These are phyloP conservation scores for Philypnodon macrostomus DNA, from an alignment of 2,797 vertebrate genomes.

Conservation along the genomic window DNA sequence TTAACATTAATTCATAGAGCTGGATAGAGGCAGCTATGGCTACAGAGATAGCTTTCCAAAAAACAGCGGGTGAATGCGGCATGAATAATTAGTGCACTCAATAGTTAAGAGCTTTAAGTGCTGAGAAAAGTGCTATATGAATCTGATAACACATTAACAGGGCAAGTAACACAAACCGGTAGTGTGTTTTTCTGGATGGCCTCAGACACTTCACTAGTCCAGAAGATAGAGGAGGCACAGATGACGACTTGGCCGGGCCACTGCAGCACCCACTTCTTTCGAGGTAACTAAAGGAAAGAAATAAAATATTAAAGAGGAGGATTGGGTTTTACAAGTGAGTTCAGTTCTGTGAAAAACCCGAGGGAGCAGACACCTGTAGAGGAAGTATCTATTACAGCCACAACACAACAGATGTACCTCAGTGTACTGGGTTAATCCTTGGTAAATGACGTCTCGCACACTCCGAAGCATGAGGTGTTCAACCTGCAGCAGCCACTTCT, in stretches of 20 bases:
- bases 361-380: not conserved
- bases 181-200: constrained; percentile 80
- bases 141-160: not conserved
- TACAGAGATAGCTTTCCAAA: too few species aligned
- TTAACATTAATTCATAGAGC: too few species aligned
- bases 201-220: constrained; percentile 88
- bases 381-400: not conserved
- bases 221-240: constrained; percentile 90
- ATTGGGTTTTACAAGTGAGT: not conserved
- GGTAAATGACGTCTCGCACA: constrained; percentile 79
- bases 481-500: constrained; percentile 92
- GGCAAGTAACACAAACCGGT: constrained; percentile 64
- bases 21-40: too few species aligned
- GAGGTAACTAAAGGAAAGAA: constrained; percentile 75
- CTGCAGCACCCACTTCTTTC: constrained; percentile 87
- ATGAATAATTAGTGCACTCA: too few species aligned
- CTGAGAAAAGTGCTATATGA: not conserved
- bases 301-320: not conserved
- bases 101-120: too few species aligned
- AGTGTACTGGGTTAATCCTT: constrained; percentile 78
- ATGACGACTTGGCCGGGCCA: constrained; percentile 96
- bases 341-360: not conserved
- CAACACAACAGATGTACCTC: constrained; percentile 68
- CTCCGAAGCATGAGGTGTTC: constrained; percentile 87
- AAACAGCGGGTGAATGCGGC: too few species aligned